phyloP scores from a whole-genome alignment of 2,797 vertebrate genomes.

The Tympanoctomys barrerae region DNA sequence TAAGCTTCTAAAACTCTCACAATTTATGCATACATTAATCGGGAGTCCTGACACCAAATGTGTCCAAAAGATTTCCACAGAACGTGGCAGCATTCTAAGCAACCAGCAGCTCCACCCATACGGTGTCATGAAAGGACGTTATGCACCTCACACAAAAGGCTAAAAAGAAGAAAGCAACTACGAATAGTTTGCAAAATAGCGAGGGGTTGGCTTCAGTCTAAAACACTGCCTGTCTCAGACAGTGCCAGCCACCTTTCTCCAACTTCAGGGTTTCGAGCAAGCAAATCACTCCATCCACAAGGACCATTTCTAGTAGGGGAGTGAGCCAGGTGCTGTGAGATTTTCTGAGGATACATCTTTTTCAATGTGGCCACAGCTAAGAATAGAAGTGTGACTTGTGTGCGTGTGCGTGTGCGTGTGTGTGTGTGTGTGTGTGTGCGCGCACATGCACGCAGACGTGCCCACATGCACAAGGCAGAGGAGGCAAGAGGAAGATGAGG shows the following conservation, averaged over 20 bases:
- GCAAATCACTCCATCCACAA: constrained; percentile 16
- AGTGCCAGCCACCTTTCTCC: neutral
- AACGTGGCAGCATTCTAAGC: neutral
- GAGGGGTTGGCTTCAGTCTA: neutral
- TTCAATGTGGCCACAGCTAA: neutral
- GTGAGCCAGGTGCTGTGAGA: neutral
- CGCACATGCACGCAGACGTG: neutral
- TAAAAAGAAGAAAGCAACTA: constrained; percentile 55
- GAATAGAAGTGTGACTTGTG: neutral
- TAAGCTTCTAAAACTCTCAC: constrained; percentile 55
- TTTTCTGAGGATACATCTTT: neutral
- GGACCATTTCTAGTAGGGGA: neutral
- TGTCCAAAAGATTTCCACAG: neutral
- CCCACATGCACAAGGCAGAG: neutral
- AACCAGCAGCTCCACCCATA: neutral
- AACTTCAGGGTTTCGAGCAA: neutral
- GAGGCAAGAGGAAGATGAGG: neutral
- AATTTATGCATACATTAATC: constrained; percentile 47
- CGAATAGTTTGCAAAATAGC: constrained; percentile 29
- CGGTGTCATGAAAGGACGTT: neutral
- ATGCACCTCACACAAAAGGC: constrained; percentile 8
- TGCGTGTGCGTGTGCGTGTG: neutral
- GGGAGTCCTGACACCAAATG: constrained; percentile 32
- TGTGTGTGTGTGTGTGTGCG: too few species aligned
- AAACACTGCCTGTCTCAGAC: neutral